Percentiles rank a stretch among this genome's conserved stretches.
These are phyloP conservation scores for Lepisosteus oculatus DNA, from an alignment of 2,113 vertebrate genomes.

Conservation along the genomic window DNA sequence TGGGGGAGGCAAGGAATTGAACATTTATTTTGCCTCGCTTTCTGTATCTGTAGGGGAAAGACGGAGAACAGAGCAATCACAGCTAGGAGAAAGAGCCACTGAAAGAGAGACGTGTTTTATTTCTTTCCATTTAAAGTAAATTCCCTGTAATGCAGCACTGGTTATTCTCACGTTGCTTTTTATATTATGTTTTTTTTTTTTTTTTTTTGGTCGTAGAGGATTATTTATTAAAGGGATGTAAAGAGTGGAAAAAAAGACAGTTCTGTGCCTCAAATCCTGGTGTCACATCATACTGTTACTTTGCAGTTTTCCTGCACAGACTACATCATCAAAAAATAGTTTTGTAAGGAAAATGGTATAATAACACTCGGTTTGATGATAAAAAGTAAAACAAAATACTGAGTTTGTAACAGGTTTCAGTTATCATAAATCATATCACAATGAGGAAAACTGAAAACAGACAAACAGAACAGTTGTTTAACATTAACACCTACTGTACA, in stretches of 20 bases:
- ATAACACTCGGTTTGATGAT: no score
- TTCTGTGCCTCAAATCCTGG: not conserved
- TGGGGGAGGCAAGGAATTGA: constrained; percentile 13
- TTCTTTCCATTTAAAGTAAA: constrained; percentile 40
- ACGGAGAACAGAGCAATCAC: constrained; percentile 15
- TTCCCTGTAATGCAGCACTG: constrained; percentile 22
- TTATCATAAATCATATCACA: no score
- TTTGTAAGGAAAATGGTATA: no score
- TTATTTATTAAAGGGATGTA: constrained; percentile 35
- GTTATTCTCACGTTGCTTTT: constrained; percentile 33
- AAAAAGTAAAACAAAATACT: no score
- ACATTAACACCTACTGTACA: no score
- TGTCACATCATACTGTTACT: not conserved
- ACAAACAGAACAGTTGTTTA: no score
- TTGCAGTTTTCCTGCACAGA: not conserved
- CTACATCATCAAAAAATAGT: no score
- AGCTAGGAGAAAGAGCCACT: not conserved
- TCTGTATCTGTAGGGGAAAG: constrained; percentile 16
- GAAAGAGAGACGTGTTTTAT: constrained; percentile 29
- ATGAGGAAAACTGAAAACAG: no score
- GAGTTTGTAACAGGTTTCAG: no score
- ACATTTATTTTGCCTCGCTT: constrained; percentile 3
- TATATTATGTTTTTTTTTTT: constrained; percentile 29
- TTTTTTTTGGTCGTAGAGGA: constrained; percentile 17
- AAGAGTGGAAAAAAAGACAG: constrained; percentile 6